These are phyloP conservation scores for Drosophila cardini DNA, from an alignment of 1,140 invertebrate genomes.

Conservation along the genomic window DNA sequence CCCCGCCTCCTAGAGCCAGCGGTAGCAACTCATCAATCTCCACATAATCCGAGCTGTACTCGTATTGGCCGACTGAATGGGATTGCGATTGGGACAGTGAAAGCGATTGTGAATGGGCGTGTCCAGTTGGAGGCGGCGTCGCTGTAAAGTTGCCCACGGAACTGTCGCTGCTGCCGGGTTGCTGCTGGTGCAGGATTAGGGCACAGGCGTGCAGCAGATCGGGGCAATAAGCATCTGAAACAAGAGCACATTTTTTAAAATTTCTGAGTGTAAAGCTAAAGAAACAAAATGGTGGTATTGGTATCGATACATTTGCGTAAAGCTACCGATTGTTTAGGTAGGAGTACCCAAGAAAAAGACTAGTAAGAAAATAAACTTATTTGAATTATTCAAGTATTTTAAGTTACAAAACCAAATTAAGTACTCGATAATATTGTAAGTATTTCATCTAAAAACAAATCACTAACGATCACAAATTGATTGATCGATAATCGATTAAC, in stretches of 20 bases:
- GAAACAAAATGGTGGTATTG: background rate
- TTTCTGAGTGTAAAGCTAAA: background rate
- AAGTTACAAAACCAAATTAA: too few species aligned
- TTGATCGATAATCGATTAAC: too few species aligned
- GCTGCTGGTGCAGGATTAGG: conserved; percentile 70
- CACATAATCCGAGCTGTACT: conserved; percentile 79
- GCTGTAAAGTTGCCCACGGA: conserved; percentile 79
- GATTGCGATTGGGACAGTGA: conserved; percentile 2
- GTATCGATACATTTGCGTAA: background rate
- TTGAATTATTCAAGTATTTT: too few species aligned
- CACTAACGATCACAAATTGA: too few species aligned
- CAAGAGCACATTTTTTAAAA: background rate
- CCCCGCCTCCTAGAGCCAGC: conserved; percentile 44
- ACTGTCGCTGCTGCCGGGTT: conserved; percentile 75
- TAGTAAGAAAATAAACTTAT: too few species aligned
- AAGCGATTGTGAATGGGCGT: background rate
- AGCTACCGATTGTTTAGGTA: too few species aligned
- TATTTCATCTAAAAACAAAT: too few species aligned
- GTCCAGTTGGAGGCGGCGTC: conserved; percentile 64
- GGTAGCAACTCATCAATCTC: conserved; percentile 79
- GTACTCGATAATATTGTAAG: too few species aligned
- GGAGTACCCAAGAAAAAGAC: too few species aligned
- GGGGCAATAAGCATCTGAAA: conserved; percentile 79
- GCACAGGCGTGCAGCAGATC: conserved; percentile 80
- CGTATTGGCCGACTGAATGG: conserved; percentile 36